These are phyloP conservation scores for Rhinoderma darwinii DNA, from an alignment of 2,113 vertebrate genomes.

Conservation along the genomic window DNA sequence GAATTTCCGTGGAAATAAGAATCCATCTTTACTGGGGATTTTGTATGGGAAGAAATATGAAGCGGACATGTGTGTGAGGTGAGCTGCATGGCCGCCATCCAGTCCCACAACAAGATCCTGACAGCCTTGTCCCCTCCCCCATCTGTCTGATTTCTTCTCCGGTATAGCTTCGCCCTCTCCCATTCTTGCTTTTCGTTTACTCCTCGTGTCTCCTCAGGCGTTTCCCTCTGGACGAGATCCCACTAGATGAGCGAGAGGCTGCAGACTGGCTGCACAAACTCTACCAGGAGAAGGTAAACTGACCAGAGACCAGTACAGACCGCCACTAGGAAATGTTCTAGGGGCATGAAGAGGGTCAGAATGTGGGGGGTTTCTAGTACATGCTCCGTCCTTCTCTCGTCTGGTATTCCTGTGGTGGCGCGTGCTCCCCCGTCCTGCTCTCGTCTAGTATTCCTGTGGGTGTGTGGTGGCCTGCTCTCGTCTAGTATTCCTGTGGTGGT, in stretches of 20 bases:
- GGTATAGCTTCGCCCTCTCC: background rate
- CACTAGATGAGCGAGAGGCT: slow-evolving; percentile 88
- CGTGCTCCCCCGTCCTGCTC: no score
- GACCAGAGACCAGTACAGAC: background rate
- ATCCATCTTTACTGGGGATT: slow-evolving; percentile 91
- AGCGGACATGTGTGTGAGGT: slow-evolving; percentile 95
- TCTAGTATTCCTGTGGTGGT: no score
- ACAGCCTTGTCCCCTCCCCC: background rate
- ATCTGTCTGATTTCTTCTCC: background rate
- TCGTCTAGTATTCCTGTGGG: no score
- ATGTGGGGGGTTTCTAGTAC: no score
- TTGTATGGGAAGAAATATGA: slow-evolving; percentile 94
- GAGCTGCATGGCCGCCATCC: slow-evolving; percentile 58
- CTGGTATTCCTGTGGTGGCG: no score
- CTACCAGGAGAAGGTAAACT: slow-evolving; percentile 94
- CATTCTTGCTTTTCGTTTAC: background rate
- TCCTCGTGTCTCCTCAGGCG: slow-evolving; percentile 75
- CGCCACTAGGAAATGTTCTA: background rate
- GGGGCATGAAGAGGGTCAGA: background rate
- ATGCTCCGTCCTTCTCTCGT: no score
- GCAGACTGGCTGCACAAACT: slow-evolving; percentile 95
- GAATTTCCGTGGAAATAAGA: slow-evolving; percentile 95
- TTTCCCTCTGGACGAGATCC: slow-evolving; percentile 91
- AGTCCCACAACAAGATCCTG: background rate
- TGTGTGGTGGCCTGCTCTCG: no score